These are phyloP conservation scores for Elgaria multicarinata DNA, from an alignment of 2,113 vertebrate genomes.

Conservation along the genomic window DNA sequence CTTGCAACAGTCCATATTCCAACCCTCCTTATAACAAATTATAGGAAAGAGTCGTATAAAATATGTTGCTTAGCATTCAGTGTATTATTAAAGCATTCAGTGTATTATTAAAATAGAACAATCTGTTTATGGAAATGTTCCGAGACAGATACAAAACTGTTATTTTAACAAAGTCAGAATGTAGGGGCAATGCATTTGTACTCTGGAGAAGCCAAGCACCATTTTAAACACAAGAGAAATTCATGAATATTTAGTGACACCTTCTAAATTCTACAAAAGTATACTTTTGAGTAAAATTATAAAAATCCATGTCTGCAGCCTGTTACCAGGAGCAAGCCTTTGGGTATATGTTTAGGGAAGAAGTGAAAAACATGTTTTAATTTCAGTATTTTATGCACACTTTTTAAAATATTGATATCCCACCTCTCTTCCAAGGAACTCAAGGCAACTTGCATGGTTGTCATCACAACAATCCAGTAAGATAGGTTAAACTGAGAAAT, in stretches of 20 bases:
- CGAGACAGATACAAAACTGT: constrained; percentile 6
- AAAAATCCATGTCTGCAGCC: not conserved
- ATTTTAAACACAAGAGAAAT: not conserved
- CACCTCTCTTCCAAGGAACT: not conserved
- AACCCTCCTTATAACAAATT: not conserved
- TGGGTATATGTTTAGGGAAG: not conserved
- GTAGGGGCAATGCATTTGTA: not conserved
- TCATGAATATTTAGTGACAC: not conserved
- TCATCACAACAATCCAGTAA: not conserved
- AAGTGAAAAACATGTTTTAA: not conserved
- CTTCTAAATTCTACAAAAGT: not conserved
- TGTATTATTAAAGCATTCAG: constrained; percentile 12
- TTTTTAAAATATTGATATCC: not conserved
- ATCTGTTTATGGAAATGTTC: constrained; percentile 37
- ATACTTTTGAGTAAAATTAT: not conserved
- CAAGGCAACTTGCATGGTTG: not conserved
- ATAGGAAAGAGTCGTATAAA: not conserved
- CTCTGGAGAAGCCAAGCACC: not conserved
- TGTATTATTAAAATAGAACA: constrained; percentile 44
- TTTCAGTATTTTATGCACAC: not conserved
- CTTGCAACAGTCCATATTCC: not conserved
- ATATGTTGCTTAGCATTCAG: not conserved
- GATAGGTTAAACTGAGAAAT: not conserved
- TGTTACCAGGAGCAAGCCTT: not conserved
- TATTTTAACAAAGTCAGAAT: not conserved